Percentiles rank a stretch among this genome's conserved stretches.
phyloP scores from a whole-genome alignment of 1,140 invertebrate genomes.

The Drosophila elegans region DNA sequence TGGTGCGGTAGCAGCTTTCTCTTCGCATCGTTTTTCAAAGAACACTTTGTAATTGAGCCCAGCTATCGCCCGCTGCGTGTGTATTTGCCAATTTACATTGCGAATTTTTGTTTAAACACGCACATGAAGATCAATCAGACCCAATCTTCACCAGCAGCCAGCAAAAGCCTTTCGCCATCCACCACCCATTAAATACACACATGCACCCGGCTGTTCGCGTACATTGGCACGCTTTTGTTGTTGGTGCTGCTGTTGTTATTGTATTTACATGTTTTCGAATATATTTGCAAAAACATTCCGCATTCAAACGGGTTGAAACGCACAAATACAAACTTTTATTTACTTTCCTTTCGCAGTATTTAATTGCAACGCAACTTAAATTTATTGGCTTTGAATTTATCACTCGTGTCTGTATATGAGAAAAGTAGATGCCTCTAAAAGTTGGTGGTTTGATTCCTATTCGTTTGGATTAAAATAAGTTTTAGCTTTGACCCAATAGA shows the following conservation, averaged over 20 bases:
- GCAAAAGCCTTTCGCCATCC: neutral
- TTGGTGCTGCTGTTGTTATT: conserved; percentile 26
- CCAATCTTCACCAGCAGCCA: conserved; percentile 9
- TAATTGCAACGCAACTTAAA: conserved; percentile 46
- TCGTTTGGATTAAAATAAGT: too few relatives aligned
- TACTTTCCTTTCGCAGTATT: conserved; percentile 41
- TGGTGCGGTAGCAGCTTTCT: neutral
- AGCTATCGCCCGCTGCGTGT: conserved; percentile 18
- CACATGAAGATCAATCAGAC: conserved; percentile 59
- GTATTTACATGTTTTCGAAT: conserved; percentile 42
- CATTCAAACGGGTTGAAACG: conserved; percentile 72
- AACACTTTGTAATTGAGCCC: conserved; percentile 57
- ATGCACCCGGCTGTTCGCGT: conserved; percentile 13
- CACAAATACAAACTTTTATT: conserved; percentile 74
- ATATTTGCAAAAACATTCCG: conserved; percentile 68
- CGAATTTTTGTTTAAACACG: conserved; percentile 70
- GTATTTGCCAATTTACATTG: conserved; percentile 71
- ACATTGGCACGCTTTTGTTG: conserved; percentile 66
- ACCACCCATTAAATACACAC: conserved; percentile 1
- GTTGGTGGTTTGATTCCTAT: too few relatives aligned
- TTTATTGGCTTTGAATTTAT: conserved; percentile 7
- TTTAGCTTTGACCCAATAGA: too few relatives aligned
- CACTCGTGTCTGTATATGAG: too few relatives aligned
- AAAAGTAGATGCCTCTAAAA: too few relatives aligned
- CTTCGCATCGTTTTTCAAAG: neutral